These are phyloP conservation scores for Graphium colonna DNA, from an alignment of 2,888 invertebrate genomes.

Conservation along the genomic window DNA sequence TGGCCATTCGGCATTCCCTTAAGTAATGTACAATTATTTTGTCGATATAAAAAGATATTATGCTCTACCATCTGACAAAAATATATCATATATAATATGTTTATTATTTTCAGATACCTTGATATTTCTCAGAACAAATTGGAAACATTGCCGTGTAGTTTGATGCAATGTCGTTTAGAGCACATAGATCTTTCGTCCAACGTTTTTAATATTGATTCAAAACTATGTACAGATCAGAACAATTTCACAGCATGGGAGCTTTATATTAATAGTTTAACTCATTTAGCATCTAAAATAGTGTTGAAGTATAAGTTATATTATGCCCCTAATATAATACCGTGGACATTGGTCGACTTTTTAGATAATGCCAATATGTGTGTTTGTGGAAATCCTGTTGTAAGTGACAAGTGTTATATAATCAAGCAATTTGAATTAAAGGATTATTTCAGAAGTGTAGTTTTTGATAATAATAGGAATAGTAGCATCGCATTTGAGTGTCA, in stretches of 20 bases:
- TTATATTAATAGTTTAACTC: slow-evolving; percentile 72
- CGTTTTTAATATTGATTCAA: slow-evolving; percentile 53
- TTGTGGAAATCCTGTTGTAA: slow-evolving; percentile 77
- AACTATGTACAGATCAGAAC: slow-evolving; percentile 20
- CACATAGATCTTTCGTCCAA: slow-evolving; percentile 81
- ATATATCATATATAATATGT: too few species aligned
- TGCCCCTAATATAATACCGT: slow-evolving; percentile 78
- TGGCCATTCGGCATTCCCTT: too few species aligned
- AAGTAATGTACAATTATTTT: too few species aligned
- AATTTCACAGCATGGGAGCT: slow-evolving; percentile 52
- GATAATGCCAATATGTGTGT: slow-evolving; percentile 82
- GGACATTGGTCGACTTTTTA: slow-evolving; percentile 79
- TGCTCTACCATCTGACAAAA: too few species aligned
- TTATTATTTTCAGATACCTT: slow-evolving; percentile 64
- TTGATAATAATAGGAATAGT: slow-evolving; percentile 52
- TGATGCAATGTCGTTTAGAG: slow-evolving; percentile 75
- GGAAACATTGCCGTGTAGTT: slow-evolving; percentile 79
- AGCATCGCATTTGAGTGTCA: slow-evolving; percentile 79
- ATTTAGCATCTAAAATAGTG: slow-evolving; percentile 75
- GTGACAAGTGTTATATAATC: slow-evolving; percentile 44
- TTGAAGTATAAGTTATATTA: slow-evolving; percentile 76
- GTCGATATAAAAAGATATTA: too few species aligned
- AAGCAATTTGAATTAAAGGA: slow-evolving; percentile 58
- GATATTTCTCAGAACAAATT: slow-evolving; percentile 78
- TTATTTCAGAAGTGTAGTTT: slow-evolving; percentile 57